Percentiles rank a stretch among this genome's conserved stretches.
These are phyloP conservation scores for Bedellia somnulentella DNA, from an alignment of 2,888 invertebrate genomes.

Conservation along the genomic window DNA sequence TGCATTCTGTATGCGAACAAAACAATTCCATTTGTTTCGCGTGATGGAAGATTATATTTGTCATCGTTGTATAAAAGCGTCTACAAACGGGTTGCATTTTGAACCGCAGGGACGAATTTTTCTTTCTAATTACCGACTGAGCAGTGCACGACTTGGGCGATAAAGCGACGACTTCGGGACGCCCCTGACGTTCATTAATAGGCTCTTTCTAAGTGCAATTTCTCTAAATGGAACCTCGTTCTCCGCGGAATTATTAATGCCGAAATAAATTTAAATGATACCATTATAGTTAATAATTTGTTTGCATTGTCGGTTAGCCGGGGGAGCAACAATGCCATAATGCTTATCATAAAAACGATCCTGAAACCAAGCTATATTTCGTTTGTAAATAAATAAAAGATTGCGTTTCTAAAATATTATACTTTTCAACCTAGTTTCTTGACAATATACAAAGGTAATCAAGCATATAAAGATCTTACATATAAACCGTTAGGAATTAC, in stretches of 20 bases:
- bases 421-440: too few relatives aligned
- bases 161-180: conserved; percentile 45
- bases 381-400: not conserved
- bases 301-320: conserved; percentile 14
- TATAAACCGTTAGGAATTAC: too few relatives aligned
- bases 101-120: conserved; percentile 51
- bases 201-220: conserved; percentile 58
- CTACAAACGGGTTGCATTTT: too few relatives aligned
- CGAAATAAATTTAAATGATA: conserved; percentile 34
- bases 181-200: conserved; percentile 56
- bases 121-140: conserved; percentile 60
- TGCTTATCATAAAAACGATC: conserved; percentile 1
- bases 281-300: conserved; percentile 45
- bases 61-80: too few relatives aligned
- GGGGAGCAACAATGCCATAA: conserved; percentile 2
- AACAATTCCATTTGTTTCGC: too few relatives aligned
- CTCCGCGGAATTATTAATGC: conserved; percentile 52
- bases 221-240: conserved; percentile 45
- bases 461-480: too few relatives aligned
- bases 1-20: too few relatives aligned
- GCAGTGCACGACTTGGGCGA: too few relatives aligned
- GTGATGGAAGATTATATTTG: too few relatives aligned
- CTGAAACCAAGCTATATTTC: not conserved
- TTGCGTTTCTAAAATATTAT: not conserved
- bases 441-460: too few relatives aligned